phyloP scores from a whole-genome alignment of 2,888 invertebrate species.

The Scaptomyza parva region DNA sequence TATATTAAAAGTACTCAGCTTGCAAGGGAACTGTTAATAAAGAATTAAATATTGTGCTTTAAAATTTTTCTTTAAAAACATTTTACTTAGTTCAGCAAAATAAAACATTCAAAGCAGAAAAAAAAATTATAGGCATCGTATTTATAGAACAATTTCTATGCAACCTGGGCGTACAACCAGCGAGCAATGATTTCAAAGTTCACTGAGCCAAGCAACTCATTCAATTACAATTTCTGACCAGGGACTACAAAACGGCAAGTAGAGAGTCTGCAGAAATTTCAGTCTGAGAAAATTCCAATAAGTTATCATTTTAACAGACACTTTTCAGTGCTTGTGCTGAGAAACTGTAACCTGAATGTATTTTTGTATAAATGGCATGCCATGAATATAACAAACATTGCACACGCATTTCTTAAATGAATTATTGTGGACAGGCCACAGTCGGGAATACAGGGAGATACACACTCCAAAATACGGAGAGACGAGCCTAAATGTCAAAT shows the following conservation, averaged over 20 bases:
- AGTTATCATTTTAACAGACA: slow-evolving; percentile 53
- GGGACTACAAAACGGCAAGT: neutral
- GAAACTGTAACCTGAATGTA: slow-evolving; percentile 38
- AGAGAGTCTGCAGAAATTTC: neutral
- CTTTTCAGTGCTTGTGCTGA: slow-evolving; percentile 33
- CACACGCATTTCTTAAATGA: slow-evolving; percentile 64
- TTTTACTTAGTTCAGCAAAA: neutral
- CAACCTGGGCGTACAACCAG: slow-evolving; percentile 22
- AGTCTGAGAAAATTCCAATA: slow-evolving; percentile 48
- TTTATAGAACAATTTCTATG: slow-evolving; percentile 20
- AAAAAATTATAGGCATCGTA: neutral
- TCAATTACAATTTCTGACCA: slow-evolving; percentile 44
- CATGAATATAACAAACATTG: slow-evolving; percentile 46
- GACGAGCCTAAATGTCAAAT: slow-evolving; percentile 64
- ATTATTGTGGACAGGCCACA: slow-evolving; percentile 68
- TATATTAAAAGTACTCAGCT: too few species aligned
- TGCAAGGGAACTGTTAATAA: too few species aligned
- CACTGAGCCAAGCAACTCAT: slow-evolving; percentile 44
- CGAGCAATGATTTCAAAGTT: slow-evolving; percentile 11
- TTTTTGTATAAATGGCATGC: slow-evolving; percentile 21
- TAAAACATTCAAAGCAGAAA: neutral
- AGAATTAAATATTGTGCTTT: too few species aligned
- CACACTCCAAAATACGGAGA: neutral
- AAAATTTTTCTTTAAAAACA: too few species aligned
- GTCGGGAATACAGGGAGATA: slow-evolving; percentile 27